Percentiles rank a stretch among this genome's conserved stretches.
Evolutionary conservation across 2,113 vertebrate genomes (phyloP).

Genomic region (Bubo scandiacus): DNA sequence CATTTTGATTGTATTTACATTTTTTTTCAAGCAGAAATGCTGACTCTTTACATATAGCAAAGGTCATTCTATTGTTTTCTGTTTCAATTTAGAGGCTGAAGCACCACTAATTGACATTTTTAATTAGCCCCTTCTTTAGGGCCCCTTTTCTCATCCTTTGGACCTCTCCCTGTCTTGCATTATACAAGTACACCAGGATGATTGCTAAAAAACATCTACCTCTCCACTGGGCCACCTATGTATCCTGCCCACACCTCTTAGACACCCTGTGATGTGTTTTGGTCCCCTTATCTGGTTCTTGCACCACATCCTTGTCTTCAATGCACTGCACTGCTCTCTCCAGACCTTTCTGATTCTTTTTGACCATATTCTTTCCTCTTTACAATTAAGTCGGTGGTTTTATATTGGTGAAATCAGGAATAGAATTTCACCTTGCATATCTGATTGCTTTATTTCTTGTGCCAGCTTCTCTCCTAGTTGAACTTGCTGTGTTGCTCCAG

Average conservation of each 20-base stretch:
- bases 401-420: not conserved
- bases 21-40: not conserved
- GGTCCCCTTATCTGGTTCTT: not conserved
- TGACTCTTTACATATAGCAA: not conserved
- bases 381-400: not conserved
- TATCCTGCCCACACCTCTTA: not conserved
- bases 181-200: not conserved
- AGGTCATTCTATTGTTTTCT: not conserved
- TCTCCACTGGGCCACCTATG: not conserved
- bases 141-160: not conserved
- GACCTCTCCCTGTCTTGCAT: not conserved
- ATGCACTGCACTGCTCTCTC: not conserved
- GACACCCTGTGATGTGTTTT: not conserved
- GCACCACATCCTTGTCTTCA: not conserved
- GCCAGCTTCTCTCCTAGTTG: not conserved
- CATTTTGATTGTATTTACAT: not conserved
- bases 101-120: not conserved
- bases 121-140: not conserved
- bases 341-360: not conserved
- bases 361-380: not conserved
- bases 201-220: not conserved
- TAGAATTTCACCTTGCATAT: not conserved
- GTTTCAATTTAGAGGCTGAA: not conserved
- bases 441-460: not conserved
- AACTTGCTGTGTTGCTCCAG: not conserved